Base-by-base conservation (phyloP, 1,140 invertebrate genomes). In the Drosophila murphyi region DNA sequence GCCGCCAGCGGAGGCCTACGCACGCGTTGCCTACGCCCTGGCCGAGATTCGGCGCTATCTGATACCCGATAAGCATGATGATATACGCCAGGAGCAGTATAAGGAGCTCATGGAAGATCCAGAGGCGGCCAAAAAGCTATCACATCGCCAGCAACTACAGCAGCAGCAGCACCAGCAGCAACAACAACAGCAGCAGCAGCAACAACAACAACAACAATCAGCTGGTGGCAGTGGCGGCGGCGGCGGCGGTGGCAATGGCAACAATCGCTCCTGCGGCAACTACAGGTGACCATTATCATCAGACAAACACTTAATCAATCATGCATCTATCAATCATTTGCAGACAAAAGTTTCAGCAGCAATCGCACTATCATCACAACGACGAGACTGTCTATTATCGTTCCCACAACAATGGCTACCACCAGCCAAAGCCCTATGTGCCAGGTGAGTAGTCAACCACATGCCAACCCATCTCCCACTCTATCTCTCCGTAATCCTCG, bases 1-100 rank as follows among this genome's bases (percentile, higher is more conserved):
- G 8, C 96, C 97, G 31, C 97, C 98, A 0, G 96, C 97, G 0
- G 97, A 99, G 92, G 97, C 97, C 2, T 97, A 99, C 92, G 96
- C 96, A 8, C 94, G 98, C 51, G 96, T 99, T 31, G 96, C 97
- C 0, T 97, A 97, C 90, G 97, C 97, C 8, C 93, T 98, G 2
- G 95, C 96, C 4, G 97, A 97, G 91, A 93, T 95, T 4, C 94
- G 95, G 67, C 95, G 96, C 64, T 96, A 95, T 80, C 91, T 96
- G 5, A 94, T 95, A 69, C 95, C 96, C 0, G 96, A 96, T 82
- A 94, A 95, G 82, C 96, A 96, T 86, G 97, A 97, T 78, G 96
- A 96, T 82, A 97, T 97, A 72, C 93, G 96, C n/a, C 95, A 96
- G 86, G 95, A 96, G 80, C 96, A 96, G 92, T 95, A 96, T 92